Base-by-base conservation (phyloP, 2,797 vertebrate species). In the Morelia viridis region DNA sequence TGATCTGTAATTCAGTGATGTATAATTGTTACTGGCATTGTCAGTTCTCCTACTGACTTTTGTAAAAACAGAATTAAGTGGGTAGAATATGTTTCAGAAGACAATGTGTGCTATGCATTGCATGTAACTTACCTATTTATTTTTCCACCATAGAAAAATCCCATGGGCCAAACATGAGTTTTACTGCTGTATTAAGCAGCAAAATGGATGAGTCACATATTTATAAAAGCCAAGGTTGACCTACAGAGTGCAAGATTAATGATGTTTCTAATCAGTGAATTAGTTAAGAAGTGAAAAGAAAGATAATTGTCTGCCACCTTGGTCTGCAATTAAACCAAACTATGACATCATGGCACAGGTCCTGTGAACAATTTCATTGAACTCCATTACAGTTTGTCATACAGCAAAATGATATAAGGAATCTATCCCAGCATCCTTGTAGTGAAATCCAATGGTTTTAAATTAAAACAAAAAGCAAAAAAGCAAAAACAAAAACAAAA, bases 51-150 rank as follows among this genome's bases (percentile, higher is more conserved):
- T 84, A 88, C 91, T 19, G 50, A 15, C 60, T 88, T 92, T 71
- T 92, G n/a, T 83, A 84, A 92, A 92, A 92, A 87, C 64, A 62
- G 65, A 80, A 15, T 80, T 80, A 90, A 90, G n/a, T 62, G 28
- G 35, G 41, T 61, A 13, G 28, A 28, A 58, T 87, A 89, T 80
- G 46, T 58, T 90, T 92, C 76, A 56, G 65, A 92, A 87, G 41
- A 90, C 76, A 89, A 85, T 89, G 85, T 65, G 90, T 92, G 57
- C 28, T 68, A 64, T 90, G 58, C 84, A 80, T 90, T 90, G 64
- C 46, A 87, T 92, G 58, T 65, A 62, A n/a, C 65, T 92, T 90
- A 80, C 57, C 58, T 53, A 28, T 92, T 92, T 92, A 90, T 90
- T 90, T 90, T 85, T 62, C 65, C 22, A 90, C 65, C 62, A 80